Conservation (phyloP, 2,888 invertebrate genomes). For the Eutolmus rufibarbis region DNA sequence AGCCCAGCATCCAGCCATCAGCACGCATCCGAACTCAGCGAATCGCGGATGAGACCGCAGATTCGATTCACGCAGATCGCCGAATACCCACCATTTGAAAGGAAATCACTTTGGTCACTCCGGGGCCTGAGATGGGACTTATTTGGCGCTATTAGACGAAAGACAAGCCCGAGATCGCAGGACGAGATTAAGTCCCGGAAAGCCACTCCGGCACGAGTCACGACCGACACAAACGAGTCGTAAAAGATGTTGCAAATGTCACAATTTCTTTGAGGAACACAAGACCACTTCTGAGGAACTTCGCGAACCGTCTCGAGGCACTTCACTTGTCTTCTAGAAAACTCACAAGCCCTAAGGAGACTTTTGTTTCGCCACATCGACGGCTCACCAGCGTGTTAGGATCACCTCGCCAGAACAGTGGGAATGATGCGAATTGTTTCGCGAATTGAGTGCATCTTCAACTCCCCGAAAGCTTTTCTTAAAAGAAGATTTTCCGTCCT, state of each 20-base stretch:
- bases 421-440: conserved; percentile 16
- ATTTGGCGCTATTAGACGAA: background rate
- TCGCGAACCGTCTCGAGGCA: background rate
- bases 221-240: background rate
- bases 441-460: conserved; percentile 33
- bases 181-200: conserved; percentile 27
- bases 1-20: background rate
- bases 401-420: conserved; percentile 13
- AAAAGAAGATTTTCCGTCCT: conserved; percentile 3
- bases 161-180: background rate
- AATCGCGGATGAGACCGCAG: background rate
- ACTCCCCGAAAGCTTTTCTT: conserved; percentile 4
- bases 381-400: background rate
- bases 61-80: background rate
- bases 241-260: background rate
- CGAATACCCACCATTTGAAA: conserved; percentile 28
- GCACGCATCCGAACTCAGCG: background rate
- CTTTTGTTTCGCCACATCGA: background rate
- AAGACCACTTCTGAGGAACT: background rate
- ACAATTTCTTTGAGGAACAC: background rate
- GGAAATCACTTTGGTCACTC: conserved; percentile 23
- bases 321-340: background rate
- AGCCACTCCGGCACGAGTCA: conserved; percentile 16
- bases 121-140: background rate
- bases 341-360: background rate